Base-by-base conservation (phyloP, 2,797 vertebrate species). In the Gallinago stenura region DNA sequence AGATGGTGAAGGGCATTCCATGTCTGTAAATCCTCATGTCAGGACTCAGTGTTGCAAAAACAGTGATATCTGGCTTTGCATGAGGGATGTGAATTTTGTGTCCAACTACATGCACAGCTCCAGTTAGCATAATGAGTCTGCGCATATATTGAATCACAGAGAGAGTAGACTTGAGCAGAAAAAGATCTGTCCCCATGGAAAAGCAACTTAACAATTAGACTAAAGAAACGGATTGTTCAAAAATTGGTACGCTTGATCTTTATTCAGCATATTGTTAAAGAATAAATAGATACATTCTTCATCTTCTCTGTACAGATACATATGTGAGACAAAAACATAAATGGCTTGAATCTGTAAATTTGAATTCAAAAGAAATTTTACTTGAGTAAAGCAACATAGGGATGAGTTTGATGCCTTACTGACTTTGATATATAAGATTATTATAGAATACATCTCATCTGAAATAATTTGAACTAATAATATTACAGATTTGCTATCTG, bases 391-490 rank as follows among this genome's bases (percentile, higher is more conserved):
- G 48, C 8, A 89, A 57, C 22, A 37, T 24, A 72, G 22, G 22
- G 18, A 83, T 68, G 48, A 73, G 31, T 72, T 83, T 17, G 61
- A 64, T 82, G 62, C 50, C 17, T 90, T 87, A 41, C 31, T 61
- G 43, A 84, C 30, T 94, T 88, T 73, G 62, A 56, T 84, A 81
- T 45, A 10, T 68, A 60, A 8, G 6, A 73, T 58, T 87, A 54
- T 45, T 75, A 50, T 17, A 84, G 41, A 91, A 79, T 13, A 43
- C 18, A 87, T 83, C 50, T 73, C 50, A 71, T 57, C 33, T 87
- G 69, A 95, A 94, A 92, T 92, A 94, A 90, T 92, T 93, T 84
- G 54, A 95, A 87, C 33, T 54, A 89, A 69, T 72, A 91, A 43
- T 56, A 77, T 57, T 94, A 78, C 16, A 62, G 78, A 93, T 93